These are phyloP conservation scores for Molorchus minor DNA, from an alignment of 2,888 invertebrate genomes.

Conservation along the genomic window DNA sequence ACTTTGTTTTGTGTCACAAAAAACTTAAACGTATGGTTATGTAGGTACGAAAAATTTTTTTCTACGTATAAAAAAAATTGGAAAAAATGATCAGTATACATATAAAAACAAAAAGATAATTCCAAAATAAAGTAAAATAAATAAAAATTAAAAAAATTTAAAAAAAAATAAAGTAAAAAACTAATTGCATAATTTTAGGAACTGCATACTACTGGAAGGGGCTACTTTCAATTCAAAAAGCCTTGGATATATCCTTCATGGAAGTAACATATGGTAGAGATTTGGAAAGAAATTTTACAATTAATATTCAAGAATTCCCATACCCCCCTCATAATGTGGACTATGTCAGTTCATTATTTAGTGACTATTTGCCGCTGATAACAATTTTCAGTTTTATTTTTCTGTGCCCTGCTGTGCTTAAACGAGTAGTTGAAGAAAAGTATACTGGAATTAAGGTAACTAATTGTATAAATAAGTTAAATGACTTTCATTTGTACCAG, in stretches of 20 bases:
- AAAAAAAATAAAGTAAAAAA: too few species aligned
- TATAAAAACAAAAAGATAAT: too few species aligned
- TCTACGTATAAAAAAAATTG: too few species aligned
- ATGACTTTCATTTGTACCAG: too few species aligned
- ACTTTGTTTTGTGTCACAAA: too few species aligned
- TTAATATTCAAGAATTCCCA: slow-evolving; percentile 68
- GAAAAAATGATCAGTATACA: too few species aligned
- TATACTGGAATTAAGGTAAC: slow-evolving; percentile 68
- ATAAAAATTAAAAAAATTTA: too few species aligned
- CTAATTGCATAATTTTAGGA: too few species aligned
- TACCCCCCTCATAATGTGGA: slow-evolving; percentile 63
- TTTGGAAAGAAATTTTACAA: slow-evolving; percentile 37
- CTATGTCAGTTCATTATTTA: slow-evolving; percentile 52
- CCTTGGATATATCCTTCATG: slow-evolving; percentile 69
- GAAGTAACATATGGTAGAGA: slow-evolving; percentile 44
- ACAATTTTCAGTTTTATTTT: slow-evolving; percentile 64
- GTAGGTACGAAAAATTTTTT: too few species aligned
- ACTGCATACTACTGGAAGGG: slow-evolving; percentile 56
- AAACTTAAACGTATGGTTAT: too few species aligned
- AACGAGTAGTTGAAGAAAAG: slow-evolving; percentile 70
- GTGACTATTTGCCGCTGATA: slow-evolving; percentile 58
- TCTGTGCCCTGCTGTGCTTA: slow-evolving; percentile 65
- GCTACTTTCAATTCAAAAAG: slow-evolving; percentile 69
- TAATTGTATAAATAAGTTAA: too few species aligned
- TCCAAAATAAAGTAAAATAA: too few species aligned